A percentile compares a stretch with the other conserved stretches of the same genome.
phyloP scores from a whole-genome alignment of 2,888 invertebrate genomes.

The Rhodophaea formosa region DNA sequence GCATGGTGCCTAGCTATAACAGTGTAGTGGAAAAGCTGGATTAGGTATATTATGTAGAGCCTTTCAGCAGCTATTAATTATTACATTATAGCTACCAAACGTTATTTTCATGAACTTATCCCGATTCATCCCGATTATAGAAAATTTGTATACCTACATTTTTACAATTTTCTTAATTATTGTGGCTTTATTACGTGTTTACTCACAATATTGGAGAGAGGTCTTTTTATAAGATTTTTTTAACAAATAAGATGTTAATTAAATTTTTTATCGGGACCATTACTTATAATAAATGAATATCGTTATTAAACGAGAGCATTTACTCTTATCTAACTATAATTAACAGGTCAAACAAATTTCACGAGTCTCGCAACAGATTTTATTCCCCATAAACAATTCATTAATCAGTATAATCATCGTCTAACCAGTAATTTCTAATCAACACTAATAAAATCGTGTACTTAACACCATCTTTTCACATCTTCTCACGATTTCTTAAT shows the following conservation, averaged over 20 bases:
- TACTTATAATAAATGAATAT: background rate
- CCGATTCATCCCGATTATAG: no score
- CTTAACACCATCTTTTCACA: background rate
- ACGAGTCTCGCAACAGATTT: background rate
- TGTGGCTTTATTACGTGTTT: no score
- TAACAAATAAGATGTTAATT: background rate
- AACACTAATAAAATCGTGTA: constrained; percentile 8
- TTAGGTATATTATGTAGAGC: no score
- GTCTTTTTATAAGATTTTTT: background rate
- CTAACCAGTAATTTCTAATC: constrained; percentile 8
- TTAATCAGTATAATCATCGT: constrained; percentile 2
- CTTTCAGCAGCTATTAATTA: no score
- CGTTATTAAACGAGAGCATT: background rate
- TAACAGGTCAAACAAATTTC: constrained; percentile 8
- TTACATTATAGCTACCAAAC: no score
- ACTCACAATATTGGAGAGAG: no score
- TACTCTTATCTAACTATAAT: background rate
- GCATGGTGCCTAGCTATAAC: no score
- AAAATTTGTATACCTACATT: no score
- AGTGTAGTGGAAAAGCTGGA: no score
- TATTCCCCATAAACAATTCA: constrained; percentile 6
- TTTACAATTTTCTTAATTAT: no score
- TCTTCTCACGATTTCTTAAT: constrained; percentile 19
- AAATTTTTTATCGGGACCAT: background rate
- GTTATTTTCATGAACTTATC: no score